These are phyloP conservation scores for Pasiphila rectangulata DNA, from an alignment of 2,888 invertebrate species.

Conservation along the genomic window DNA sequence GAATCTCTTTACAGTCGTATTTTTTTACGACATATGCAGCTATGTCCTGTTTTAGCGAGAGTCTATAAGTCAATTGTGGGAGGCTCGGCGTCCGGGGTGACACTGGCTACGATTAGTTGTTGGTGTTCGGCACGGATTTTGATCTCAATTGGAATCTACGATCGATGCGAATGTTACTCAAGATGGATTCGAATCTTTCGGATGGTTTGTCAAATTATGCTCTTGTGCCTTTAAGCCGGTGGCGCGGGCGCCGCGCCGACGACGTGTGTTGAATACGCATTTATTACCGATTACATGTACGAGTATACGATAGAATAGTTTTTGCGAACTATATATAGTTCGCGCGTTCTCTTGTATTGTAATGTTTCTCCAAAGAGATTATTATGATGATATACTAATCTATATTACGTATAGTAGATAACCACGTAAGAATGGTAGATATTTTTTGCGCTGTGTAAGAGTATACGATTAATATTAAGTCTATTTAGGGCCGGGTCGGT, in stretches of 20 bases:
- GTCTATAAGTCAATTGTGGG: slow-evolving; percentile 50
- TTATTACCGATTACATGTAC: slow-evolving; percentile 31
- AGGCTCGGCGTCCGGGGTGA: slow-evolving; percentile 38
- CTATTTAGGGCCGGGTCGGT: slow-evolving; percentile 54
- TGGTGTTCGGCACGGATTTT: slow-evolving; percentile 63
- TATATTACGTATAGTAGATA: slow-evolving; percentile 54
- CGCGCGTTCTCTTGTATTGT: slow-evolving; percentile 51
- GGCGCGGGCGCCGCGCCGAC: slow-evolving; percentile 44
- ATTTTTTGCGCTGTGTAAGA: slow-evolving; percentile 72
- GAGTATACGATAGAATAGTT: slow-evolving; percentile 46
- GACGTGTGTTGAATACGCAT: slow-evolving; percentile 48
- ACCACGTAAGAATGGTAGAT: slow-evolving; percentile 51
- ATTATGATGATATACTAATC: slow-evolving; percentile 48
- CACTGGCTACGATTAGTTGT: slow-evolving; percentile 59
- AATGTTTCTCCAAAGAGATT: slow-evolving; percentile 73
- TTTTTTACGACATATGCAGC: slow-evolving; percentile 3
- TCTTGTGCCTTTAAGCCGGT: slow-evolving; percentile 73
- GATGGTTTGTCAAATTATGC: slow-evolving; percentile 63
- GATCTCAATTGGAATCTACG: slow-evolving; percentile 50
- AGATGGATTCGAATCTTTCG: slow-evolving; percentile 48
- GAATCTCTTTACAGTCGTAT: background rate
- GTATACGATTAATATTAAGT: slow-evolving; percentile 69
- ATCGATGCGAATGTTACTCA: slow-evolving; percentile 36
- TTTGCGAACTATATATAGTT: slow-evolving; percentile 60
- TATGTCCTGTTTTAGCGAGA: slow-evolving; percentile 2